These are phyloP conservation scores for Pelochelys cantorii DNA, from an alignment of 2,797 vertebrate genomes.

Conservation along the genomic window DNA sequence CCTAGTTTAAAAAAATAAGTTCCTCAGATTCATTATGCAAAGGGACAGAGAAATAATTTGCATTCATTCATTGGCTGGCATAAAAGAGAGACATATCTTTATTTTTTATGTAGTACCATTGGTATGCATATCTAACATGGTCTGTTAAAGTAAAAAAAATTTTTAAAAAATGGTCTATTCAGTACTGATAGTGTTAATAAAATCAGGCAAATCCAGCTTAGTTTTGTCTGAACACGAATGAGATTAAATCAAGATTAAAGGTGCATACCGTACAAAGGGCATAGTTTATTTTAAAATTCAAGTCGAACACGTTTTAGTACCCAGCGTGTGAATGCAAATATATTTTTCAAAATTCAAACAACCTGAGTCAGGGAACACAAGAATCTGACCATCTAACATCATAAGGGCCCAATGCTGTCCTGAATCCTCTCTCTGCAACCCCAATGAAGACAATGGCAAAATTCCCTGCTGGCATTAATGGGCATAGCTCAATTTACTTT, in stretches of 20 bases:
- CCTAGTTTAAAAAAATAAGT: constrained; percentile 7
- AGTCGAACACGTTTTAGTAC: constrained; percentile 25
- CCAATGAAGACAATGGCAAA: constrained; percentile 47
- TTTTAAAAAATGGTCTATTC: constrained; percentile 70
- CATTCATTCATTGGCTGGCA: constrained; percentile 30
- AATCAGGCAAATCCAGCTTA: constrained; percentile 73
- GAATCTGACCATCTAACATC: constrained; percentile 51
- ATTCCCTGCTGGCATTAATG: constrained; percentile 28
- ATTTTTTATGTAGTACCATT: constrained; percentile 57
- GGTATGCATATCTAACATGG: constrained; percentile 53
- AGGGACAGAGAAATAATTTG: constrained; percentile 12
- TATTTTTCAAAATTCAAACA: constrained; percentile 30
- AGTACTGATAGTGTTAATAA: constrained; percentile 66
- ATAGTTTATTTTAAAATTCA: constrained; percentile 65
- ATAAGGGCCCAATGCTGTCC: constrained; percentile 35
- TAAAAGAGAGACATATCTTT: constrained; percentile 62
- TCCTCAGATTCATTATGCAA: constrained; percentile 31
- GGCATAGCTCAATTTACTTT: constrained; percentile 40
- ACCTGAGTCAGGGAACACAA: constrained; percentile 50
- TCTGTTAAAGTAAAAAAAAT: constrained; percentile 59
- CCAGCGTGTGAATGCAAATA: constrained; percentile 1
- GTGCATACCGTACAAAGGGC: constrained; percentile 65
- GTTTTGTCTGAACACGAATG: constrained; percentile 73
- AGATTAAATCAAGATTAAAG: constrained; percentile 74
- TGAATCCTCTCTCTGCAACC: constrained; percentile 3